phyloP scores from a whole-genome alignment of 1,140 invertebrate genomes.

The Drosophila biarmipes region DNA sequence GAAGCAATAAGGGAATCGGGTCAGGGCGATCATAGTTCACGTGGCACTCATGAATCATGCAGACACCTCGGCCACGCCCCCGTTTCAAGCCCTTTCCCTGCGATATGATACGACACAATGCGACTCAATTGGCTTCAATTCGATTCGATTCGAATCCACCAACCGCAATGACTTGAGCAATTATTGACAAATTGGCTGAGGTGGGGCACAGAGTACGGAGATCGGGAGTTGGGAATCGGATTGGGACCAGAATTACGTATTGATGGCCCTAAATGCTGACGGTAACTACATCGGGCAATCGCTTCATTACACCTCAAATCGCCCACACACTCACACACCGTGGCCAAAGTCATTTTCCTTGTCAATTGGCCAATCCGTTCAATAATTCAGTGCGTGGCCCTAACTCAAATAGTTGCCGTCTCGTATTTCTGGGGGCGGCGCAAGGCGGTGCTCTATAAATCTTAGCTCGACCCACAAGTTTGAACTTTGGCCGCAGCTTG shows the following conservation, averaged over 20 bases:
- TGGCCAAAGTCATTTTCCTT: conserved; percentile 40
- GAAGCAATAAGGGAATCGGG: conserved; percentile 15
- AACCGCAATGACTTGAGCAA: conserved; percentile 37
- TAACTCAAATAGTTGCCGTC: conserved; percentile 47
- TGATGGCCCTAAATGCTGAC: conserved; percentile 62
- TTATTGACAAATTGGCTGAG: conserved; percentile 40
- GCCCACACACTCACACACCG: background rate
- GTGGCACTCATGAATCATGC: conserved; percentile 31
- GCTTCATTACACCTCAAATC: conserved; percentile 61
- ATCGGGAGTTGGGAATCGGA: conserved; percentile 1
- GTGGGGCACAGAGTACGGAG: background rate
- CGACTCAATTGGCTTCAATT: conserved; percentile 9
- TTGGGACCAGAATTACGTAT: conserved; percentile 44
- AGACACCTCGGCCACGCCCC: background rate
- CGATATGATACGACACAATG: background rate
- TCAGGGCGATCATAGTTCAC: conserved; percentile 20
- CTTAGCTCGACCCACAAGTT: conserved; percentile 57
- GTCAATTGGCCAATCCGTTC: conserved; percentile 55
- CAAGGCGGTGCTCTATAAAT: conserved; percentile 38
- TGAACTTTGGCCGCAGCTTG: conserved; percentile 54
- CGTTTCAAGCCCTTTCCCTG: background rate
- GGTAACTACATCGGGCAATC: conserved; percentile 43
- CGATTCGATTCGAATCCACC: conserved; percentile 7
- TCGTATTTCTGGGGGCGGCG: background rate
- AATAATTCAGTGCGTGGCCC: conserved; percentile 64